Evolutionary conservation across 2,888 invertebrate genomes (phyloP).

Genomic region (Muschampia staudingeri): DNA sequence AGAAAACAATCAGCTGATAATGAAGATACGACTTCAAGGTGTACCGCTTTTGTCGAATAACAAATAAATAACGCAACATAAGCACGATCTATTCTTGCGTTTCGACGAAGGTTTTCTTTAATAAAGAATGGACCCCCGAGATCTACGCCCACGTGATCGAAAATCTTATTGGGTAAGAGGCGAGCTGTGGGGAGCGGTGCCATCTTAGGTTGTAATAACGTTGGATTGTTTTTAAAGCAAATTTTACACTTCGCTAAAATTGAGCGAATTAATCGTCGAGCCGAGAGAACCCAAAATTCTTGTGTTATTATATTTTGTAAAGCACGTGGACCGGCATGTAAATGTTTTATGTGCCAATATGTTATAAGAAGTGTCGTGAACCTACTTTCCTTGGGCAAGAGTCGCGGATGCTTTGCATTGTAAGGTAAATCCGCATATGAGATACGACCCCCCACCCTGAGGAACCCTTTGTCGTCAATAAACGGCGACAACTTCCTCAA

Average conservation of each 20-base stretch:
- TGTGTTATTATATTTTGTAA: background rate
- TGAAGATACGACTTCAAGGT: background rate
- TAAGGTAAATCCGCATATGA: background rate
- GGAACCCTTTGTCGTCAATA: background rate
- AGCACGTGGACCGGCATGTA: background rate
- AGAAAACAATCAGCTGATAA: background rate
- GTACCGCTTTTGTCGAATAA: background rate
- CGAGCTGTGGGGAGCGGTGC: background rate
- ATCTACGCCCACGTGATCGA: background rate
- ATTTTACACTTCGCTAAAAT: background rate
- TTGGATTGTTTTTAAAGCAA: conserved; percentile 1
- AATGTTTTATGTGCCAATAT: background rate
- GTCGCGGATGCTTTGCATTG: background rate
- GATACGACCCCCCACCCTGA: background rate
- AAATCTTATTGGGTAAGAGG: background rate
- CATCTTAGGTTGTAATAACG: background rate
- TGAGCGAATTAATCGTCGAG: background rate
- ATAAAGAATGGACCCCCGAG: background rate
- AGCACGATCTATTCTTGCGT: background rate
- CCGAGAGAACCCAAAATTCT: background rate
- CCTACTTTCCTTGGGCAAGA: background rate
- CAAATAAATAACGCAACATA: background rate
- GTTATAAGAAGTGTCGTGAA: background rate
- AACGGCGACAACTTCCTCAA: background rate
- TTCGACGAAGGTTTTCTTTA: background rate